Evolutionary conservation across 2,113 vertebrate species (phyloP).

Genomic region (Pollachius pollachius): DNA sequence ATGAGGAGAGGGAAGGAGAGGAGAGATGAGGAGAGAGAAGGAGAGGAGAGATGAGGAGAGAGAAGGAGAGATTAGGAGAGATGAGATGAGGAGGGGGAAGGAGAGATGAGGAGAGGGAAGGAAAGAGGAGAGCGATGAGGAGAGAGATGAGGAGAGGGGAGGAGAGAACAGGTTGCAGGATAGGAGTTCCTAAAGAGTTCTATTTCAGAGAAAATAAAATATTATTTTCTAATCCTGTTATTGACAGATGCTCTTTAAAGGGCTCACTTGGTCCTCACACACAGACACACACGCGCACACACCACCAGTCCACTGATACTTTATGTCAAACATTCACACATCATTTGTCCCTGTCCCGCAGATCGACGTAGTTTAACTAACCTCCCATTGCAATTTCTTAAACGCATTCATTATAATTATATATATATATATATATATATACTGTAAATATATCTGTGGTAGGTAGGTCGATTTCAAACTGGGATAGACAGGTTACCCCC

Average conservation of each 20-base stretch:
- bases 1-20: not conserved
- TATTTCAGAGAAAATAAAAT: not conserved
- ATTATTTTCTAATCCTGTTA: not conserved
- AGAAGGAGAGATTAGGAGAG: not conserved
- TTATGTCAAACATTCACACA: too few species aligned
- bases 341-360: too few species aligned
- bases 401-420: too few species aligned
- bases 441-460: too few species aligned
- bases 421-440: too few species aligned
- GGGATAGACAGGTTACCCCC: too few species aligned
- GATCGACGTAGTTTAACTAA: too few species aligned
- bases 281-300: not conserved
- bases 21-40: constrained; percentile 1
- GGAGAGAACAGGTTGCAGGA: not conserved
- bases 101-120: not conserved
- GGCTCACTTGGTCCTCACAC: not conserved
- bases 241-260: too few species aligned
- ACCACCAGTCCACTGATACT: too few species aligned
- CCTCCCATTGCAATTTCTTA: too few species aligned
- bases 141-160: not conserved
- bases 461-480: too few species aligned
- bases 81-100: not conserved
- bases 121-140: too few species aligned
- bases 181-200: not conserved
- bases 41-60: constrained; percentile 9